These are phyloP conservation scores for Pseudocheirus occidentalis DNA, from an alignment of 2,797 vertebrate species.

Conservation along the genomic window DNA sequence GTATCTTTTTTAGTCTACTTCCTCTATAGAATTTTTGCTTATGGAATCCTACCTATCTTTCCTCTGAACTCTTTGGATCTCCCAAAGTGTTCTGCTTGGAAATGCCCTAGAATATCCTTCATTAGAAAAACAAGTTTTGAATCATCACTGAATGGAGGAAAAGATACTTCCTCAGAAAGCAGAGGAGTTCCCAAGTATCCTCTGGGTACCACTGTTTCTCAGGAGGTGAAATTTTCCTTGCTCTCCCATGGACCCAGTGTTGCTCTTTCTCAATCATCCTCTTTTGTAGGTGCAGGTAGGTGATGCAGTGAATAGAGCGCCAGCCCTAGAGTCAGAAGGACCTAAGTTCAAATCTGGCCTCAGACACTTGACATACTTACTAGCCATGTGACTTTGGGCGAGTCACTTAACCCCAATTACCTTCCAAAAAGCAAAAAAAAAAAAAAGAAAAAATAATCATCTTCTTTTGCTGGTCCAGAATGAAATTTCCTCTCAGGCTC, in stretches of 20 bases:
- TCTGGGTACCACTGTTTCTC: background rate
- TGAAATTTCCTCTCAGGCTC: background rate
- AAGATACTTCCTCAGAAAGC: background rate
- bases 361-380: no score
- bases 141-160: background rate
- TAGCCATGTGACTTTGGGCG: no score
- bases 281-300: no score
- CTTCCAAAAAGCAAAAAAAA: no score
- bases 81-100: background rate
- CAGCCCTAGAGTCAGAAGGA: no score
- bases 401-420: no score
- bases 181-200: background rate
- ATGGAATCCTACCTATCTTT: background rate
- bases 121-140: background rate
- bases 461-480: background rate
- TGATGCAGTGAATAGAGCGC: no score
- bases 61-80: background rate
- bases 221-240: background rate
- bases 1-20: background rate
- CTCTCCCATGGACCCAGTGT: background rate
- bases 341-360: no score
- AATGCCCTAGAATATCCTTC: background rate
- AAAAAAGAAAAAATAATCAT: no score
- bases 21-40: background rate
- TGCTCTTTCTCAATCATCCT: background rate